Percentiles rank a stretch among this genome's conserved stretches.
phyloP scores from a whole-genome alignment of 2,797 vertebrate genomes.

The Crenuchus spilurus region DNA sequence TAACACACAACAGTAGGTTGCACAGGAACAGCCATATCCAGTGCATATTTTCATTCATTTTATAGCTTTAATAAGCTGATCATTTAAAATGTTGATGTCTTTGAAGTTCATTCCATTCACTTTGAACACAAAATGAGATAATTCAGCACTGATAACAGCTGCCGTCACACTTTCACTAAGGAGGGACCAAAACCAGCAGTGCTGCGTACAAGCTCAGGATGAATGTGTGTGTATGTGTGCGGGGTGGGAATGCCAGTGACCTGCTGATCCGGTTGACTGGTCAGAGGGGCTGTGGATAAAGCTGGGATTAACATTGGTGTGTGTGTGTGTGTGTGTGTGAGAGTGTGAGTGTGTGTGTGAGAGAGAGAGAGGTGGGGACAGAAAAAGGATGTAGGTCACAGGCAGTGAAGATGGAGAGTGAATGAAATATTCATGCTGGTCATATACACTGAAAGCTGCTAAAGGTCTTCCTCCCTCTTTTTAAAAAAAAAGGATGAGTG shows the following conservation, averaged over 20 bases:
- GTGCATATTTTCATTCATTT: background rate
- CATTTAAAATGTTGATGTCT: background rate
- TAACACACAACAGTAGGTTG: too few relatives aligned
- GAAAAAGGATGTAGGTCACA: constrained; percentile 24
- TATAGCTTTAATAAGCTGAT: background rate
- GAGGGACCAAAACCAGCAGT: background rate
- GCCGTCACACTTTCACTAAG: background rate
- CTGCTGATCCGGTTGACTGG: constrained; percentile 17
- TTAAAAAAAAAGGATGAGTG: background rate
- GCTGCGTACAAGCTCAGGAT: background rate
- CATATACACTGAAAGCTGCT: background rate
- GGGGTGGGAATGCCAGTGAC: background rate
- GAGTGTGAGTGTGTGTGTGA: background rate
- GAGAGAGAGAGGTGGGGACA: background rate
- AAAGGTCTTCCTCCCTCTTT: background rate
- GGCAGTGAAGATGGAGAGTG: background rate
- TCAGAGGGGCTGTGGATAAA: constrained; percentile 15
- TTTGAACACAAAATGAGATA: background rate
- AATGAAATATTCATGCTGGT: constrained; percentile 23
- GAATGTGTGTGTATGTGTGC: background rate
- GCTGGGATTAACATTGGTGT: constrained; percentile 24
- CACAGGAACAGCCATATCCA: too few relatives aligned
- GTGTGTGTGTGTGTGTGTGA: background rate
- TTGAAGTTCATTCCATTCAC: background rate
- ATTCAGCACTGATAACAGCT: too few relatives aligned